These are phyloP conservation scores for Leptinotarsa tumamoca DNA, from an alignment of 2,888 invertebrate genomes.

Conservation along the genomic window DNA sequence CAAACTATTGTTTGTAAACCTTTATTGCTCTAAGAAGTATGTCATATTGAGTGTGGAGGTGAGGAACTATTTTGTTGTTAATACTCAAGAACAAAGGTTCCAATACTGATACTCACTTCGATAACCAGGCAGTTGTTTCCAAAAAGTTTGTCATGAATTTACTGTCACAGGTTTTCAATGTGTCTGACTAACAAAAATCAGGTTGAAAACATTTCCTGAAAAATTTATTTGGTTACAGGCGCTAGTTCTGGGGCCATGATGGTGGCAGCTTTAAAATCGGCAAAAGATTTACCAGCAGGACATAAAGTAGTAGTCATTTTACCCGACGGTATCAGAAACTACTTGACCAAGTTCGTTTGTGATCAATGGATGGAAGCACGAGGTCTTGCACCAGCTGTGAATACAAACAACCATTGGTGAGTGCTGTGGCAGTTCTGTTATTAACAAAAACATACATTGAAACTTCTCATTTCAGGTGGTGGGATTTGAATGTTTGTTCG, in stretches of 20 bases:
- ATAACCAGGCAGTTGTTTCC: too few species aligned
- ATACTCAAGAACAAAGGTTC: too few species aligned
- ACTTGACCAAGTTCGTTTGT: constrained; percentile 97
- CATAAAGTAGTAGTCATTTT: constrained; percentile 91
- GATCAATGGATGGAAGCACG: constrained; percentile 96
- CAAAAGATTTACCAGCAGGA: constrained; percentile 74
- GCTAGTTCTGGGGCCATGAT: constrained; percentile 93
- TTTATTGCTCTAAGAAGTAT: too few species aligned
- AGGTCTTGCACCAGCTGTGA: constrained; percentile 47
- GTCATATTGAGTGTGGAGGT: too few species aligned
- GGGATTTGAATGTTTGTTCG: constrained; percentile 74
- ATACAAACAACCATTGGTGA: constrained; percentile 62
- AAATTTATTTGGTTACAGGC: constrained; percentile 67
- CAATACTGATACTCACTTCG: too few species aligned
- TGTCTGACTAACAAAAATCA: too few species aligned
- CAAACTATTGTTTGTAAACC: too few species aligned
- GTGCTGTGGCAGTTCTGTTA: neutral
- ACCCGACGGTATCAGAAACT: constrained; percentile 97
- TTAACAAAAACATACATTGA: too few species aligned
- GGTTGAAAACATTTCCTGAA: neutral
- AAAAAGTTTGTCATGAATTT: too few species aligned
- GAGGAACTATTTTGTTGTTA: too few species aligned
- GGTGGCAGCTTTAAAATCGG: constrained; percentile 79
- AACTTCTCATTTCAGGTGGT: constrained; percentile 77
- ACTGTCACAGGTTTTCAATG: too few species aligned